A percentile compares a stretch with the other conserved stretches of the same genome.
Conservation (phyloP, 2,888 invertebrate species). For the Lepetodrilus schrolli region DNA sequence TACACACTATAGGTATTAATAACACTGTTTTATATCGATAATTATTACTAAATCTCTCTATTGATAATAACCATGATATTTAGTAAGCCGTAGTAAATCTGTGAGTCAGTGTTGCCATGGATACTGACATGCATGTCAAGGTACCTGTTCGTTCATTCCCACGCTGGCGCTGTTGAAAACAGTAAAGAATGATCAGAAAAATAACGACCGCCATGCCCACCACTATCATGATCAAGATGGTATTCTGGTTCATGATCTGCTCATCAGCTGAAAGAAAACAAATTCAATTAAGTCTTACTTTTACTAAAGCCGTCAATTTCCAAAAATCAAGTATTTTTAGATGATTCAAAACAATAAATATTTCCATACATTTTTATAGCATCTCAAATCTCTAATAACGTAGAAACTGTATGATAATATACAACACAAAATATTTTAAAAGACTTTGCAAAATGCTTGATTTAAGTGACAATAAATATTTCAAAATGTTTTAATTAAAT, state of each 20-base stretch:
- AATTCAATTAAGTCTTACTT: background rate
- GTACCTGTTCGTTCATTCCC: constrained; percentile 39
- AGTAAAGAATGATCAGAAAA: constrained; percentile 66
- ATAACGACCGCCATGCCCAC: constrained; percentile 67
- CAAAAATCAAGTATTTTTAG: no score
- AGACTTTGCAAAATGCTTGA: no score
- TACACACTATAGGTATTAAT: background rate
- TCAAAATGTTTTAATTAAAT: no score
- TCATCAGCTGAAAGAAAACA: constrained; percentile 59
- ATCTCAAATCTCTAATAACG: no score
- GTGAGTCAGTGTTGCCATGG: background rate
- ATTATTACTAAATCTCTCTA: background rate
- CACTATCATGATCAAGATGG: constrained; percentile 68
- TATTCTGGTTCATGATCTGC: constrained; percentile 67
- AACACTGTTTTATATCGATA: background rate
- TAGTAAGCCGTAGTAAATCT: background rate
- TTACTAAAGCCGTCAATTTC: background rate
- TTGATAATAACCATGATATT: background rate
- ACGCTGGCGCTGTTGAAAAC: constrained; percentile 63
- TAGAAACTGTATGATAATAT: no score
- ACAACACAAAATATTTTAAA: no score
- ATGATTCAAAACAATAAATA: no score
- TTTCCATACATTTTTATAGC: no score
- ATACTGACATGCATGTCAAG: background rate
- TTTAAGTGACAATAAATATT: no score